These are phyloP conservation scores for Agriopis aurantiaria DNA, from an alignment of 2,888 invertebrate genomes.

Conservation along the genomic window DNA sequence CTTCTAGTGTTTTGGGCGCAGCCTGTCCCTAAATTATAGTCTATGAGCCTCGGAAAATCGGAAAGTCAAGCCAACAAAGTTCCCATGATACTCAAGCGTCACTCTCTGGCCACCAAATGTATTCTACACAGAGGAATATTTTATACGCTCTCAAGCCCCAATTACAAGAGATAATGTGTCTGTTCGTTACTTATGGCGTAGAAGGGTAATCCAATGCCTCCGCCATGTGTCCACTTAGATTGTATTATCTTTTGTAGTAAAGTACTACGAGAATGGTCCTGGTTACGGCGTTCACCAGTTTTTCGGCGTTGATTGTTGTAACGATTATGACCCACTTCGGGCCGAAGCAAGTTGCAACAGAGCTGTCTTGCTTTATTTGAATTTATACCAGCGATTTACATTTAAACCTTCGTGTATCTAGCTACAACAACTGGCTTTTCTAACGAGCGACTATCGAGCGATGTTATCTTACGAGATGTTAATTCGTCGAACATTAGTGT, in stretches of 20 bases:
- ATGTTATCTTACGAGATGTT: constrained; percentile 51
- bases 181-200: constrained; percentile 65
- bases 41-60: background rate
- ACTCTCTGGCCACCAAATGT: constrained; percentile 46
- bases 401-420: constrained; percentile 34
- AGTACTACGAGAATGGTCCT: constrained; percentile 50
- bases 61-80: constrained; percentile 29
- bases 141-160: constrained; percentile 75
- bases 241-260: constrained; percentile 56
- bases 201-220: constrained; percentile 72
- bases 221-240: constrained; percentile 70
- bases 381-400: constrained; percentile 53
- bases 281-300: constrained; percentile 55
- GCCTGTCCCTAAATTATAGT: constrained; percentile 37
- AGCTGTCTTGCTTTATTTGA: constrained; percentile 64
- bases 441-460: constrained; percentile 40
- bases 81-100: constrained; percentile 57
- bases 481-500: constrained; percentile 53
- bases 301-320: constrained; percentile 75
- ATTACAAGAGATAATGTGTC: constrained; percentile 76
- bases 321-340: constrained; percentile 75
- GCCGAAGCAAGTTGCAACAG: constrained; percentile 58
- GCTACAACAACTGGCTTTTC: constrained; percentile 35
- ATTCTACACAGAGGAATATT: constrained; percentile 65
- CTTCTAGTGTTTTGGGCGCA: constrained; percentile 23